Conservation (phyloP, 2,888 invertebrate genomes). For the Agonopterix subpropinquella region DNA sequence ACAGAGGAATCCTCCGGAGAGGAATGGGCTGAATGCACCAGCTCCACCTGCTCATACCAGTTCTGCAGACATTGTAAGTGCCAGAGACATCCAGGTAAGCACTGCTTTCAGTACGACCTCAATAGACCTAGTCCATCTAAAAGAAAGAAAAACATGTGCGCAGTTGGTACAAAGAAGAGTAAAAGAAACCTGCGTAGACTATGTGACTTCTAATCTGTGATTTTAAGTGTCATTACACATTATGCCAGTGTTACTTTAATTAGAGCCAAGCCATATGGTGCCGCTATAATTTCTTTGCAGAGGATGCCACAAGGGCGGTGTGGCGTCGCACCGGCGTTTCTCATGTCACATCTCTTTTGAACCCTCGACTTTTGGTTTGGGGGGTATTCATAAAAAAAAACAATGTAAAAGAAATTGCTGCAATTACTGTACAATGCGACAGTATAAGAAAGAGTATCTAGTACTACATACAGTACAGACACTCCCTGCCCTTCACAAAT, state of each 20-base stretch:
- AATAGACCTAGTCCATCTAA: conserved; percentile 70
- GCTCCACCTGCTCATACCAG: conserved; percentile 61
- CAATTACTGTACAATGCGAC: no score
- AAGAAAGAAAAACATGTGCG: conserved; percentile 50
- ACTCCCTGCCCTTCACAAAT: no score
- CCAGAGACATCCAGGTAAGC: conserved; percentile 55
- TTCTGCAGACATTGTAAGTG: conserved; percentile 70
- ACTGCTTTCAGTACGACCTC: conserved; percentile 55
- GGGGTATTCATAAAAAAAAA: no score
- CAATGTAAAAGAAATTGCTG: no score
- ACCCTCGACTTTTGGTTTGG: no score
- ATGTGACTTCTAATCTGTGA: conserved; percentile 27
- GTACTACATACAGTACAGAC: no score
- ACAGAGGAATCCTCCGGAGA: conserved; percentile 56
- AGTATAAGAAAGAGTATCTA: no score
- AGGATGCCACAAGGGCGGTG: no score
- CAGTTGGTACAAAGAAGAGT: conserved; percentile 59
- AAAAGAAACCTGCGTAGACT: conserved; percentile 60
- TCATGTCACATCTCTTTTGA: no score
- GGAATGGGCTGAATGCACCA: conserved; percentile 73
- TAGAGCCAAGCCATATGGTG: no score
- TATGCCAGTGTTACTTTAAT: conserved; percentile 33
- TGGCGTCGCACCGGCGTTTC: no score
- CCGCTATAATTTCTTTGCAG: no score
- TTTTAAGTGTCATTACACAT: conserved; percentile 16